Percentiles rank a stretch among this genome's conserved stretches.
phyloP scores from a whole-genome alignment of 2,797 vertebrate species.

The Acipenser transmontanus region DNA sequence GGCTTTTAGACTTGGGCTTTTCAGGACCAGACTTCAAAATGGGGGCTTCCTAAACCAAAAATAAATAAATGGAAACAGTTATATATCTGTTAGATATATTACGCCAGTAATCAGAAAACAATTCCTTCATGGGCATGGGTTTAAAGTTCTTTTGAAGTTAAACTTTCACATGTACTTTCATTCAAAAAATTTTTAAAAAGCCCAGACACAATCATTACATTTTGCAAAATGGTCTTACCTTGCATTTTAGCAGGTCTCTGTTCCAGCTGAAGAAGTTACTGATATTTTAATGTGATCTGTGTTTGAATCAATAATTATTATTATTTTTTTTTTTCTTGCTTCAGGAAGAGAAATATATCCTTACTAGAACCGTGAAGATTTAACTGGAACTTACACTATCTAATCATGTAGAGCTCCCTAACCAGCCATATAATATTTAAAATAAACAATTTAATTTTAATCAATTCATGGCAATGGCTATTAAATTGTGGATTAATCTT shows the following conservation, averaged over 20 bases:
- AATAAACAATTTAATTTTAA: too few relatives aligned
- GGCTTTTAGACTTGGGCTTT: slow-evolving; percentile 20
- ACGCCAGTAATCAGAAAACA: too few relatives aligned
- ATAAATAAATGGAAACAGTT: too few relatives aligned
- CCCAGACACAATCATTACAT: slow-evolving; percentile 16
- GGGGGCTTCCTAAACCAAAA: slow-evolving; percentile 29
- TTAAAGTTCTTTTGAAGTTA: too few relatives aligned
- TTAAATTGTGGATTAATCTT: too few relatives aligned
- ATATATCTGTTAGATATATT: too few relatives aligned
- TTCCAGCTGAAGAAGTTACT: slow-evolving; percentile 33
- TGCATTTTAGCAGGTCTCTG: slow-evolving; percentile 28
- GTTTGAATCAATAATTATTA: neutral
- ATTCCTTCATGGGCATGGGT: too few relatives aligned
- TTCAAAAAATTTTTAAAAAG: slow-evolving; percentile 3
- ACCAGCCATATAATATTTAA: too few relatives aligned
- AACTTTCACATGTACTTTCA: too few relatives aligned
- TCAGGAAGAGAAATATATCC: neutral
- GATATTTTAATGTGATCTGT: slow-evolving; percentile 15
- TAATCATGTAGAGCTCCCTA: too few relatives aligned
- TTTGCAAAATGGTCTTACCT: slow-evolving; percentile 48
- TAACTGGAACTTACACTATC: too few relatives aligned
- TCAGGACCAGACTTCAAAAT: slow-evolving; percentile 17
- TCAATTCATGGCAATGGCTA: too few relatives aligned
- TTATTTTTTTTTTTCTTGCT: neutral
- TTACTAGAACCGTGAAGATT: neutral